Evolutionary conservation across 2,888 invertebrate species (phyloP).

Genomic region (Hydriomena furcata): DNA sequence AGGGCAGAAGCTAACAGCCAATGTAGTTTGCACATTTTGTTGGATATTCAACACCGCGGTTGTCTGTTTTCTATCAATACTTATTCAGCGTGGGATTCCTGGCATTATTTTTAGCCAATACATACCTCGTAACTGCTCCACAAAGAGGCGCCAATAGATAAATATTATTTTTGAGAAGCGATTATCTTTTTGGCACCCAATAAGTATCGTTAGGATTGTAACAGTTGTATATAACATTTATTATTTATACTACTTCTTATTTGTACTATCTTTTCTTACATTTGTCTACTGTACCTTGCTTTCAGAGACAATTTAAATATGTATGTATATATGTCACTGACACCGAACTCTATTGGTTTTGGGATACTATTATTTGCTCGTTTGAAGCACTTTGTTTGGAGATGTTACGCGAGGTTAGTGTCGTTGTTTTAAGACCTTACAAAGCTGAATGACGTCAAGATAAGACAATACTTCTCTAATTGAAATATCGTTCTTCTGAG

Average conservation of each 20-base stretch:
- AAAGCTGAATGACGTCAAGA: slow-evolving; percentile 32
- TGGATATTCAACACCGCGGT: slow-evolving; percentile 55
- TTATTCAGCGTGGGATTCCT: slow-evolving; percentile 47
- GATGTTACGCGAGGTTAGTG: slow-evolving; percentile 39
- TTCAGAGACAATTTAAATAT: slow-evolving; percentile 2
- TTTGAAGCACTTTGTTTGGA: slow-evolving; percentile 20
- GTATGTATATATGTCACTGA: slow-evolving; percentile 20
- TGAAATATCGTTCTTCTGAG: slow-evolving; percentile 33
- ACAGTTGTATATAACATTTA: not conserved
- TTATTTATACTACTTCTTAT: not conserved
- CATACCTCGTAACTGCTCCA: slow-evolving; percentile 22
- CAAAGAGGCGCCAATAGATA: slow-evolving; percentile 28
- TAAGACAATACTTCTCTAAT: slow-evolving; percentile 35
- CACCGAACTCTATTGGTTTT: slow-evolving; percentile 25
- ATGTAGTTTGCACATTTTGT: slow-evolving; percentile 55
- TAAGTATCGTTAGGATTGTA: slow-evolving; percentile 13
- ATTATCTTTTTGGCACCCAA: slow-evolving; percentile 28
- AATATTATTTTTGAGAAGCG: slow-evolving; percentile 37
- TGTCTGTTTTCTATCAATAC: slow-evolving; percentile 63
- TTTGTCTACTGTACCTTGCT: not conserved
- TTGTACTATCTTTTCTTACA: not conserved
- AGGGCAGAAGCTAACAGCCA: no score
- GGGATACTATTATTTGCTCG: slow-evolving; percentile 13
- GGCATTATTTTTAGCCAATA: slow-evolving; percentile 49
- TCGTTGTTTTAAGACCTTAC: slow-evolving; percentile 41